These are phyloP conservation scores for Acanthisitta chloris DNA, from an alignment of 2,113 vertebrate species.

Conservation along the genomic window DNA sequence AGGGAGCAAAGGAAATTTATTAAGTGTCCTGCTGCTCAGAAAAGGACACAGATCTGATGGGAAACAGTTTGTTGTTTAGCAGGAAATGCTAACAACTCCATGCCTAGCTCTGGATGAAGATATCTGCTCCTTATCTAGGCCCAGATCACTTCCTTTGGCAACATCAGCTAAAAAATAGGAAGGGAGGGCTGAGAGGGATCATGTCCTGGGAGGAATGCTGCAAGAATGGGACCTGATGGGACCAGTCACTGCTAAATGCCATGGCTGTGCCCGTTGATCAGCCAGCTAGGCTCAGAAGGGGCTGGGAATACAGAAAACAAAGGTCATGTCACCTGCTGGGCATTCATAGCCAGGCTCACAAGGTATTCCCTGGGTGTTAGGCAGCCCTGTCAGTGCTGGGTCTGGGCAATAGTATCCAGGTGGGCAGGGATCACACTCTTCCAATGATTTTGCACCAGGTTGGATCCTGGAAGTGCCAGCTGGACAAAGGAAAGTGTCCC, in stretches of 20 bases:
- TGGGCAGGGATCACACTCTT: slow-evolving; percentile 80
- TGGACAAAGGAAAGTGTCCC: slow-evolving; percentile 79
- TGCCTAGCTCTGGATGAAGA: neutral
- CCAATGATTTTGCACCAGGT: slow-evolving; percentile 77
- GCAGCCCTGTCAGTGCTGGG: slow-evolving; percentile 65
- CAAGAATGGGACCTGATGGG: neutral
- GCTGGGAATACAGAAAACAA: neutral
- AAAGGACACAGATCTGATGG: neutral
- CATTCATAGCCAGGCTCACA: slow-evolving; percentile 87
- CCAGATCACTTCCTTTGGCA: neutral
- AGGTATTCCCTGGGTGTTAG: slow-evolving; percentile 79
- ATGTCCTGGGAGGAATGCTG: neutral
- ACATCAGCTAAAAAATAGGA: neutral
- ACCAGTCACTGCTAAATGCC: neutral
- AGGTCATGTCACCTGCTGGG: slow-evolving; percentile 71
- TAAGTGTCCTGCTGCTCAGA: neutral
- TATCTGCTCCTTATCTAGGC: neutral
- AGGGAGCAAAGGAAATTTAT: neutral
- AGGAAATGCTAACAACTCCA: neutral
- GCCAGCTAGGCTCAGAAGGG: neutral
- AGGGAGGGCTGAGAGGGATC: neutral
- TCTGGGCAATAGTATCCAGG: slow-evolving; percentile 85
- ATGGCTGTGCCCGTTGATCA: neutral
- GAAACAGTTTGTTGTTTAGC: neutral
- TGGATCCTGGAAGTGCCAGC: slow-evolving; percentile 80